Base-by-base conservation (phyloP, 2,113 vertebrate genomes). In the Calcarius ornatus region DNA sequence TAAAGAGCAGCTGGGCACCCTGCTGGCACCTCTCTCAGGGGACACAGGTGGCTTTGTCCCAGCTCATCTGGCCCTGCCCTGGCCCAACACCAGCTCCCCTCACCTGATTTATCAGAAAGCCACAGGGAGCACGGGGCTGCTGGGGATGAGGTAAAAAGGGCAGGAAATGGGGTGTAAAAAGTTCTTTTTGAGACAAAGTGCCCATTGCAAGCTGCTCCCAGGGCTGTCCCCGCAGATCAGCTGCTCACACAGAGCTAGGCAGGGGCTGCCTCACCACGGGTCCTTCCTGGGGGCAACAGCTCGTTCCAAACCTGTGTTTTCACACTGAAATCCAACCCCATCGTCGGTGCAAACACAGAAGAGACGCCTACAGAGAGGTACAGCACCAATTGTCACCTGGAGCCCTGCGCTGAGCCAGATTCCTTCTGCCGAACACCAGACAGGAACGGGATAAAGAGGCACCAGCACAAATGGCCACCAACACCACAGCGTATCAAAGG, bases 361-460 rank as follows among this genome's bases (percentile, higher is more conserved):
- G 25, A 48, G 54, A 57, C 37, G 25, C 1, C 0, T 2, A 18
- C 19, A 51, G 17, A 53, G 63, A 71, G 30, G 14, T 4, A 33
- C 40, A 37, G 33, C 66, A 47, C 4, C 38, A 53, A 2, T 3
- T 8, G 25, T 8, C 30, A 72, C 47, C 82, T 12, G 11, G 22
- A 43, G 42, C 63, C 51, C n/a, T 1, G 33, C 21, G 43, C 65
- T 84, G 57, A 54, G 33, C 43, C 71, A 38, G 19, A 10, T 13
- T 35, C 30, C 47, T 30, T 2, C 4, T 28, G 56, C n/a, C 50
- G 6, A 6, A 1, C 13, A 16, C 9, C 1, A 25, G 27, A 33
- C 8, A 1, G 0, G 3, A 7, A 13, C 0, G 1, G 43, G 37
- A 35, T 4, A 19, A 20, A 40, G 35, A 10, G 40, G 27, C 24